phyloP scores from a whole-genome alignment of 2,888 invertebrate species.

The Brachyptera putata region DNA sequence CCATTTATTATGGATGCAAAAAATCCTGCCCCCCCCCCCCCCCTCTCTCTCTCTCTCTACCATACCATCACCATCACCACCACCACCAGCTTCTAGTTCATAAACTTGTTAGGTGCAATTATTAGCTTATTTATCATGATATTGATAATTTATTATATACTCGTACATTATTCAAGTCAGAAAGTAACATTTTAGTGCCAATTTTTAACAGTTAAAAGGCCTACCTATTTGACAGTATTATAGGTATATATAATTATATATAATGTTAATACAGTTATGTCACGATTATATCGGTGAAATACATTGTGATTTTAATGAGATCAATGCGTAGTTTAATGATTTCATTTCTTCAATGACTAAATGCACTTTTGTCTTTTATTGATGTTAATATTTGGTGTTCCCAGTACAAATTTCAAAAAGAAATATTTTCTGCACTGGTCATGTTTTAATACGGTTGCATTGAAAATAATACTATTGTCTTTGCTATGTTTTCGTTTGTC shows the following conservation, averaged over 20 bases:
- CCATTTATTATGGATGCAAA: too few species aligned
- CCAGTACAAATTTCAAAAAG: slow-evolving; percentile 6
- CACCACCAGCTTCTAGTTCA: too few species aligned
- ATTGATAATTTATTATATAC: too few species aligned
- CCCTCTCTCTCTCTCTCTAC: too few species aligned
- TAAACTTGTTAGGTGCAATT: too few species aligned
- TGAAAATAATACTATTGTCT: background rate
- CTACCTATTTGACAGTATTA: slow-evolving; percentile 4
- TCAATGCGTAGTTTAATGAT: too few species aligned
- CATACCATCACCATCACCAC: too few species aligned
- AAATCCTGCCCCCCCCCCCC: too few species aligned
- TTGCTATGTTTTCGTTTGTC: background rate
- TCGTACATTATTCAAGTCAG: too few species aligned
- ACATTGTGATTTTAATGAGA: background rate
- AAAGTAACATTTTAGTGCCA: background rate
- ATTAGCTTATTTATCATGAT: too few species aligned
- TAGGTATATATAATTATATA: background rate
- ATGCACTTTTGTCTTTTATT: background rate
- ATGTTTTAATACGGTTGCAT: slow-evolving; percentile 32
- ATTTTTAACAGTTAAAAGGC: background rate
- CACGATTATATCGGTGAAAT: background rate
- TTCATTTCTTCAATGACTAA: background rate
- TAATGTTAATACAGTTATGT: background rate
- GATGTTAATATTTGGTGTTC: background rate
- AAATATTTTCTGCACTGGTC: slow-evolving; percentile 26